Conservation (phyloP, 2,113 vertebrate species). For the pig (Sus scrofa) region DNA sequence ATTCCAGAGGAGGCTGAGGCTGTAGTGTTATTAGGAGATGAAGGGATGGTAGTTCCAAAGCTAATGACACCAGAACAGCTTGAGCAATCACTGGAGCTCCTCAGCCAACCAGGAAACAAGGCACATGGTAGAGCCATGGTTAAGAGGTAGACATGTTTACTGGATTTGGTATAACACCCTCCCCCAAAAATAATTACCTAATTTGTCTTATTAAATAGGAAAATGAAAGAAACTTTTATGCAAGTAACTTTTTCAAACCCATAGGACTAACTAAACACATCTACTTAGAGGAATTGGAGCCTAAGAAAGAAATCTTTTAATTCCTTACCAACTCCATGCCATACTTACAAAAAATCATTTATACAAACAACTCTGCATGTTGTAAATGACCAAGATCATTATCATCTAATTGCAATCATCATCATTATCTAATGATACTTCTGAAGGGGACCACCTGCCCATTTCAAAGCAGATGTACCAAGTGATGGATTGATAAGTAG, state of each 20-base stretch:
- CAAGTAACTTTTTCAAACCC: constrained; percentile 1
- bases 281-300: constrained; percentile 20
- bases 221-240: not conserved
- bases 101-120: not conserved
- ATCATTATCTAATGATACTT: constrained; percentile 78
- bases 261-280: constrained; percentile 2
- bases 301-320: constrained; percentile 64
- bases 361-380: constrained; percentile 78
- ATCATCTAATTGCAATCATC: constrained; percentile 80
- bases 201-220: constrained; percentile 39
- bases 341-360: constrained; percentile 65
- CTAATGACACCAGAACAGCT: not conserved
- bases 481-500: constrained; percentile 75
- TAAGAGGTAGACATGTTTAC: not conserved
- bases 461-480: constrained; percentile 74
- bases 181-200: not conserved
- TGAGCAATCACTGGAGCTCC: not conserved
- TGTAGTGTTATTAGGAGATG: not conserved
- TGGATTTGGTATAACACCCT: not conserved
- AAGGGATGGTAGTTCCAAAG: not conserved
- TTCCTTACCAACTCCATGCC: constrained; percentile 41
- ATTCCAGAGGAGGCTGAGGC: not conserved
- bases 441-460: constrained; percentile 80
- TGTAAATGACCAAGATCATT: constrained; percentile 83
- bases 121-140: accelerated